A percentile compares a stretch with the other conserved stretches of the same genome.
Conservation (phyloP, 2,797 vertebrate genomes). For the Gadopsis marmoratus region DNA sequence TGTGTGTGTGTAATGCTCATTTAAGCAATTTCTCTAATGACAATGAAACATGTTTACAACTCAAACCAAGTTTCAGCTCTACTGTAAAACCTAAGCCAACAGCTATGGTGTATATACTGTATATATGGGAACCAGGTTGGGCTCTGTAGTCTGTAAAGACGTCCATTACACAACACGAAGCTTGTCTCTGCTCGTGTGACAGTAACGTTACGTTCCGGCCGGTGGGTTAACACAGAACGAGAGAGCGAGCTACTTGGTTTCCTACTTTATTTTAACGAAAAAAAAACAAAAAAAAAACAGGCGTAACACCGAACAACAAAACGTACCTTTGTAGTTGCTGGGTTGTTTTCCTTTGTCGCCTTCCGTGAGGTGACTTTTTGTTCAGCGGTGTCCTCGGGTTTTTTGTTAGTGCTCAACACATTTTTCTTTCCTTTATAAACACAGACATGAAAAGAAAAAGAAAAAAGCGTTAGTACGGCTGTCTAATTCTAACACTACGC, state of each 20-base stretch:
- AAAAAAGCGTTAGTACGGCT: neutral
- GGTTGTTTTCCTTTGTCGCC: constrained; percentile 88
- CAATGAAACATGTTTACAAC: neutral
- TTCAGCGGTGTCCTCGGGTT: constrained; percentile 73
- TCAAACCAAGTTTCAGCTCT: neutral
- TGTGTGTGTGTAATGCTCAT: neutral
- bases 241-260: neutral
- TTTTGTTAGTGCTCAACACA: constrained; percentile 79
- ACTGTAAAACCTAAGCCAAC: neutral
- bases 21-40: neutral
- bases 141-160: neutral
- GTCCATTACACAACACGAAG: neutral
- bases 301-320: neutral
- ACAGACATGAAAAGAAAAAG: neutral
- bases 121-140: neutral
- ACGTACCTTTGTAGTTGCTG: constrained; percentile 85
- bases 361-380: constrained; percentile 63
- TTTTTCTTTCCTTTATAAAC: constrained; percentile 86
- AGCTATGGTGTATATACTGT: neutral
- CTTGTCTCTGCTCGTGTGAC: neutral
- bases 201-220: neutral
- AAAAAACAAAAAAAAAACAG: neutral
- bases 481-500: neutral
- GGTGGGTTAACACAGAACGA: neutral
- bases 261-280: neutral